Percentiles rank a stretch among this genome's conserved stretches.
These are phyloP conservation scores for Aphis gossypii DNA, from an alignment of 1,140 invertebrate species.

Conservation along the genomic window DNA sequence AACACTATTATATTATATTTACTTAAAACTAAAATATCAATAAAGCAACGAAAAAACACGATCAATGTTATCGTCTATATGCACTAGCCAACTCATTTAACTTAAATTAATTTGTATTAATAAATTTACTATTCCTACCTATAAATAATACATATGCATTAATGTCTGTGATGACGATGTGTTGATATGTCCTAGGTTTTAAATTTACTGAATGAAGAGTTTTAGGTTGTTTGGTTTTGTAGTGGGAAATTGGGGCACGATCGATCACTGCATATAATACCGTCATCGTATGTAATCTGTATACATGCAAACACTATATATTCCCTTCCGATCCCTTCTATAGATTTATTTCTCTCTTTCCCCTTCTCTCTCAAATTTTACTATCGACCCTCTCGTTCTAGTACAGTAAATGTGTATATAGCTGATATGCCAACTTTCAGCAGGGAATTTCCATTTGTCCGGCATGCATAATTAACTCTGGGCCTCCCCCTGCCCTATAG, in stretches of 20 bases:
- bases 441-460: slow-evolving; percentile 46
- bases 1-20: too few species aligned
- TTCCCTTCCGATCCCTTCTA: not conserved
- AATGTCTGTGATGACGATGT: not conserved
- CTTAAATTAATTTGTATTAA: not conserved
- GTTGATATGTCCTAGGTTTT: not conserved
- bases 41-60: not conserved
- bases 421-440: slow-evolving; percentile 33
- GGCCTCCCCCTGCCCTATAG: not conserved
- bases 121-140: not conserved
- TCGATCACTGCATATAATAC: slow-evolving; percentile 36
- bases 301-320: not conserved
- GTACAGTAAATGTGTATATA: not conserved
- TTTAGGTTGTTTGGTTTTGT: not conserved
- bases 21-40: not conserved
- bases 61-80: not conserved
- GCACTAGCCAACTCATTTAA: too few species aligned
- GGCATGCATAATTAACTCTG: slow-evolving; percentile 56
- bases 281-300: not conserved
- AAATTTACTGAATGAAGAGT: not conserved
- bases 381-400: not conserved
- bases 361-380: not conserved
- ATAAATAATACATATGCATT: not conserved
- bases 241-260: not conserved
- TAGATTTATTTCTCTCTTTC: not conserved